Evolutionary conservation across 92 coral and sea anemone genomes (phyloP), one percentile per base, ranked within the genome.

Genomic region (Epizoanthus rinbou): DNA sequence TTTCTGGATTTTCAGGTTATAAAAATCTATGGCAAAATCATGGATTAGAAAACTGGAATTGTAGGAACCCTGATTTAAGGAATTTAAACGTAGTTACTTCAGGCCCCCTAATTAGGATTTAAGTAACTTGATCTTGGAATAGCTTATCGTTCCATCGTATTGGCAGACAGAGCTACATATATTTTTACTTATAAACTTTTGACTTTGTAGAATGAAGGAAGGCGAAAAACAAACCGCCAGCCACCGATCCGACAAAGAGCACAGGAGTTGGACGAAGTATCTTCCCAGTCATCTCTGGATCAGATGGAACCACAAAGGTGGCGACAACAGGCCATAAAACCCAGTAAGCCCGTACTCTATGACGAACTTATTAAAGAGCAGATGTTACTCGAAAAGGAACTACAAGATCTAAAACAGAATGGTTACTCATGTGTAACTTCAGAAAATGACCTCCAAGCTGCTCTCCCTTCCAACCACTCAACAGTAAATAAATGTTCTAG

Each of bases 371-470:
- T 57, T 84, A 80, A 90, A 76, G 98, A 95, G 66, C 95, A 95
- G 74, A 74, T 79, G 57, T 62, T 82, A 15, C 94, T 95, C 64
- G 98, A 95, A 76, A 81, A 83, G 69, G 98, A 95, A 81, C 85
- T 95, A 33, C 57, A 79, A 41, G 86, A 87, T 16, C 82, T 93
- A n/a, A 83, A 83, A 79, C 56, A 71, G 64, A 76, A 64, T 57
- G 69, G 90, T 50, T 60, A 68, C 24, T 23, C 59, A 18, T 63
- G 64, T 60, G 75, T 73, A 24, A 72, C 41, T 43, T 78, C 19
- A 50, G 59, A 60, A 39, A 67, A 19, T 1, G 47, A 67, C 21
- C 11, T 15, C 13, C 45, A 4, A 67, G 39, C 39, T 37, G 18
- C 15, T 33, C 14, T 43, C 23, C 21, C 19, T 21, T 60, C 82